Evolutionary conservation across 2,888 invertebrate species (phyloP), one percentile per base, ranked within the genome.

Genomic region (Opisthograptis luteolata): DNA sequence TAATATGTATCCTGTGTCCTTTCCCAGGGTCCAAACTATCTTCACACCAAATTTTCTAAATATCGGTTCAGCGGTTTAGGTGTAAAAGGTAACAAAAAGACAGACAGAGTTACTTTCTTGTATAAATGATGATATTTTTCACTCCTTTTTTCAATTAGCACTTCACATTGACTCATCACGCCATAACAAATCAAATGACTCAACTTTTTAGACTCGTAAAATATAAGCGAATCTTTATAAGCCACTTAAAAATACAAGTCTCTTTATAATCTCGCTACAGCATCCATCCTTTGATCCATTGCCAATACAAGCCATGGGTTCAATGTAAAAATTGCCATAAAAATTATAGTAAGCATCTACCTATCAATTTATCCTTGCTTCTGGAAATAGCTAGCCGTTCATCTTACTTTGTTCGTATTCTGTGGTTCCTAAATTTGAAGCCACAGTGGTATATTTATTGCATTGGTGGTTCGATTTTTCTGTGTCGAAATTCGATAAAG

Each of bases 241-340:
- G n/a, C n/a, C n/a, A n/a, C n/a, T n/a, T 4, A 25, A 25, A 25
- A 25, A 2, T 9, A 25, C 28, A 14, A 13, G 14, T 14, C 13
- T 2, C 14, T n/a, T 3, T 2, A n/a, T n/a, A 14, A 30, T 14
- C 14, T 13, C 3, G 12, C 12, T 7, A 10, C 36, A 25, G 9
- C 10, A 3, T 12, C 25, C 15, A 3, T 28, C 13, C 49, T 63
- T 59, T 63, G 63, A 63, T 61, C 58, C 6, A 12, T 27, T 47
- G 63, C 63, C 64, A 59, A 62, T 60, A 46, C 54, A 40, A 60
- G 42, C 28, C 22, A 37, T 22, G 13, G 14, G 28, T 14, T 40
- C 37, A 43, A 52, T 47, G 46, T 36, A 36, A 43, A 46, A 49
- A 32, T 40, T 15, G 17, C 25, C 31, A 27, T 36, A 37, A 44